phyloP scores from a whole-genome alignment of 53 echinoderm and acorn worm species.

The Crossaster papposus region DNA sequence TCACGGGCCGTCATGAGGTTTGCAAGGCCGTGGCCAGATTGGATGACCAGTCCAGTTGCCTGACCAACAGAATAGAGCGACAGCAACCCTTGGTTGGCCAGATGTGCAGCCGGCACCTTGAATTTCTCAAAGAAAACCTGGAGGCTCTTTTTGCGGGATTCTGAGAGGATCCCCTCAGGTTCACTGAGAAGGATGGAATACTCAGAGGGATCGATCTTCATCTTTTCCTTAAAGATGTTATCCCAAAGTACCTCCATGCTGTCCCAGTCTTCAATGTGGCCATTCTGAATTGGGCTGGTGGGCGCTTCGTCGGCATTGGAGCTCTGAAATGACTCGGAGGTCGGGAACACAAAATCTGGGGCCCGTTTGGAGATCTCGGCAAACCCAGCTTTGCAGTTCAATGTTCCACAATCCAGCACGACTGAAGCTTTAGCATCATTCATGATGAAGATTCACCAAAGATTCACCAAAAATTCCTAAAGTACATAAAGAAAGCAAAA shows the following conservation, averaged over 20 bases:
- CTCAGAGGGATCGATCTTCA: conserved; percentile 29
- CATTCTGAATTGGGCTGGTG: conserved; percentile 3
- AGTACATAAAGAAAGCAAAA: neutral
- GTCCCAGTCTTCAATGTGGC: conserved; percentile 46
- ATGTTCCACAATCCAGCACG: conserved; percentile 68
- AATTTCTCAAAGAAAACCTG: conserved; percentile 66
- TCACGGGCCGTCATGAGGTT: conserved; percentile 66
- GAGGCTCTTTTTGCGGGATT: conserved; percentile 47
- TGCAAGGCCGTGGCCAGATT: conserved; percentile 61
- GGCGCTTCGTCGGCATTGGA: neutral
- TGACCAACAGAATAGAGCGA: conserved; percentile 73
- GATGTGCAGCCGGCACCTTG: conserved; percentile 55
- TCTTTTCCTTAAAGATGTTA: conserved; percentile 21
- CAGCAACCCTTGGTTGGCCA: conserved; percentile 65
- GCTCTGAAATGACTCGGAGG: neutral
- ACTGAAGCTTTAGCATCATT: neutral
- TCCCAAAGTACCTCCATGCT: conserved; percentile 15
- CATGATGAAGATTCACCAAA: neutral
- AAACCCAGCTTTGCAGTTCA: conserved; percentile 61
- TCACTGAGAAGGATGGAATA: conserved; percentile 64
- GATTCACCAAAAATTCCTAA: neutral
- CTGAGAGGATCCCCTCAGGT: conserved; percentile 12
- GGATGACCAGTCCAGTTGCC: conserved; percentile 67
- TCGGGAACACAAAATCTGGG: conserved; percentile 62
- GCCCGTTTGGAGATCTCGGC: conserved; percentile 46